Evolutionary conservation across 2,888 invertebrate genomes (phyloP).

Genomic region (Dicroscelio sp.): DNA sequence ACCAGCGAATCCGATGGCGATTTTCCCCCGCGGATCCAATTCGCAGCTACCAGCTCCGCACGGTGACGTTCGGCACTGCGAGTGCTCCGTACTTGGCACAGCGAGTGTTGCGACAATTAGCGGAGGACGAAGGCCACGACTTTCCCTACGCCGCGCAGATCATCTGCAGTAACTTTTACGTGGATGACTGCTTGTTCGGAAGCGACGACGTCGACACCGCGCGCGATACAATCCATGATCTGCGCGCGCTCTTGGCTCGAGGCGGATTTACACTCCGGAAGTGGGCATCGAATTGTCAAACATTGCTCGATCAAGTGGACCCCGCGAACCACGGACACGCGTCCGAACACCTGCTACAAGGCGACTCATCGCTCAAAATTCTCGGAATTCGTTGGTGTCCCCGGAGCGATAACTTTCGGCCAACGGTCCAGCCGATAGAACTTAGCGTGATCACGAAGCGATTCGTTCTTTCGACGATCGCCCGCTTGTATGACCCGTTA

Average conservation of each 20-base stretch:
- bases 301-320: not conserved
- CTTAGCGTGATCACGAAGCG: not conserved
- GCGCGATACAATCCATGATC: not conserved
- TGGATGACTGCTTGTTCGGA: constrained; percentile 43
- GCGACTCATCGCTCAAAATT: not conserved
- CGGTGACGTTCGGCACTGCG: not conserved
- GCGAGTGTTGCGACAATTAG: not conserved
- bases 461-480: not conserved
- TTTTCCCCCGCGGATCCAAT: too few species aligned
- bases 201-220: not conserved
- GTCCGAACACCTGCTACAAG: not conserved
- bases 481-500: not conserved
- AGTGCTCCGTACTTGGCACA: not conserved
- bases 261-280: not conserved
- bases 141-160: not conserved
- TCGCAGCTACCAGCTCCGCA: not conserved
- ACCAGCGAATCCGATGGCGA: too few species aligned
- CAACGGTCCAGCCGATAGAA: not conserved
- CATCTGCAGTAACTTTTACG: constrained; percentile 20
- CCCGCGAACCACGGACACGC: not conserved
- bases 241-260: not conserved
- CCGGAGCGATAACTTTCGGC: not conserved
- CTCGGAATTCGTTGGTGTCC: not conserved
- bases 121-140: not conserved
- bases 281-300: not conserved